Evolutionary conservation across 2,113 vertebrate genomes (phyloP).

Genomic region (Mugil cephalus): DNA sequence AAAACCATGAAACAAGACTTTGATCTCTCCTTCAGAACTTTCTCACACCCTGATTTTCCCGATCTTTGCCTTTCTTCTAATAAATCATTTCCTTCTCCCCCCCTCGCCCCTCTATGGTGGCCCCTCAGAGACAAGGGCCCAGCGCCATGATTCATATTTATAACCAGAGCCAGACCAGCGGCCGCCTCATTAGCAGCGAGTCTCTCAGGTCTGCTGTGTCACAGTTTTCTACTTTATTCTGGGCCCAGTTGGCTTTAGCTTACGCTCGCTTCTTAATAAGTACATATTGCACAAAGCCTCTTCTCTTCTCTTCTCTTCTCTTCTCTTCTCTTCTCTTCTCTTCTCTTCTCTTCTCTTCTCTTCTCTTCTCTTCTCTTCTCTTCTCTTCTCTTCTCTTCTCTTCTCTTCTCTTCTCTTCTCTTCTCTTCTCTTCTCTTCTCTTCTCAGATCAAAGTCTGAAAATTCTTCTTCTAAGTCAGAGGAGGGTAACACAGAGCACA

Average conservation of each 20-base stretch:
- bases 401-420: background rate
- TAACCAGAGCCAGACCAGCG: constrained; percentile 63
- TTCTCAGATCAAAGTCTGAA: too few species aligned
- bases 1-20: constrained; percentile 21
- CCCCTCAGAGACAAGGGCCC: constrained; percentile 38
- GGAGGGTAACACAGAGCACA: too few species aligned
- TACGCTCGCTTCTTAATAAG: constrained; percentile 10
- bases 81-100: constrained; percentile 27
- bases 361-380: constrained; percentile 8
- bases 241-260: background rate
- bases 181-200: constrained; percentile 55
- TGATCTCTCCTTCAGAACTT: constrained; percentile 24
- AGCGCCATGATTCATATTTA: constrained; percentile 66
- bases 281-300: background rate
- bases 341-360: constrained; percentile 5
- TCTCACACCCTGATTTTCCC: constrained; percentile 21
- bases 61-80: constrained; percentile 30
- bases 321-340: background rate
- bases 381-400: too few species aligned
- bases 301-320: background rate
- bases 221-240: constrained; percentile 26
- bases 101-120: background rate
- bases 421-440: too few species aligned
- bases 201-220: constrained; percentile 51
- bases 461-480: background rate